phyloP scores from a whole-genome alignment of 2,113 vertebrate species.

The Malaclemys terrapin region DNA sequence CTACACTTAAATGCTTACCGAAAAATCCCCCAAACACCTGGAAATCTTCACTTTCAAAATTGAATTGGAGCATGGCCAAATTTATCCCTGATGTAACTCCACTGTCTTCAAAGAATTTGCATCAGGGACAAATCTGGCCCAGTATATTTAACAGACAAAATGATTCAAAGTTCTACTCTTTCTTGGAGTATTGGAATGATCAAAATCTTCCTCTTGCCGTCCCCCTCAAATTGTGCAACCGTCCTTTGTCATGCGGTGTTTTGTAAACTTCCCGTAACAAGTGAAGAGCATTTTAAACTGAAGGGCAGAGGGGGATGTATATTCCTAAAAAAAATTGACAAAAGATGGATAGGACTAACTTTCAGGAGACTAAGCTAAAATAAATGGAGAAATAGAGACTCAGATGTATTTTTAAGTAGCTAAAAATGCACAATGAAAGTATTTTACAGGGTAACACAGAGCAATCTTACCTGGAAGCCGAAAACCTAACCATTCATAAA shows the following conservation, averaged over 20 bases:
- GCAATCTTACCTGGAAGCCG: conserved; percentile 32
- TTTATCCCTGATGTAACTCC: background rate
- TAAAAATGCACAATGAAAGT: conserved; percentile 33
- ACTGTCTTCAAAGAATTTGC: background rate
- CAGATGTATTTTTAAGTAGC: background rate
- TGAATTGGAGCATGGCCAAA: background rate
- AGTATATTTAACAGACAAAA: conserved; percentile 26
- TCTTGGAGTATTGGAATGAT: conserved; percentile 51
- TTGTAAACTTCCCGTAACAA: background rate
- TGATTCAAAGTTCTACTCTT: conserved; percentile 16
- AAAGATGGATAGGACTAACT: conserved; percentile 10
- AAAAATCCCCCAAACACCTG: conserved; percentile 20
- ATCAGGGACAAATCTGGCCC: background rate
- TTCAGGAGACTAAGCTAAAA: background rate
- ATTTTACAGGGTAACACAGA: background rate
- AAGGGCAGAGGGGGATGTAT: background rate
- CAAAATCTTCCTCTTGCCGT: conserved; percentile 17
- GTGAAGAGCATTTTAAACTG: background rate
- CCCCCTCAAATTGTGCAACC: background rate
- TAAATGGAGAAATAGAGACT: background rate
- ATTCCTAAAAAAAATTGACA: conserved; percentile 2
- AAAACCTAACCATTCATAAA: background rate
- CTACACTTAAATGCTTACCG: conserved; percentile 8
- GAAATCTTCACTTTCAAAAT: conserved; percentile 31
- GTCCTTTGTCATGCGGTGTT: background rate